Conservation (phyloP, 2,888 invertebrate genomes). For the Cryptus viduatorius region DNA sequence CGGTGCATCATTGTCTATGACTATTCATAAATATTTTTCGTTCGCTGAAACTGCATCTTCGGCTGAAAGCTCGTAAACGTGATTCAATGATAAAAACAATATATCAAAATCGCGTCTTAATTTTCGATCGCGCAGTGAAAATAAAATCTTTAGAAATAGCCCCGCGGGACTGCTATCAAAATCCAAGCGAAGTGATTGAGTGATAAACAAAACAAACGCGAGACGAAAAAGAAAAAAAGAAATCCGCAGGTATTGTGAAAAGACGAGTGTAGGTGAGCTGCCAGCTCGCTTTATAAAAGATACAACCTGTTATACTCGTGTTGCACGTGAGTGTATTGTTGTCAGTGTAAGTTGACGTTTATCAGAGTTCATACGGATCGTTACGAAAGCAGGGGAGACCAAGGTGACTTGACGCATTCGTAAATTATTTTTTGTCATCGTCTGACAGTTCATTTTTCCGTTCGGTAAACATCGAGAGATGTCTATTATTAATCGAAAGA, state of each 20-base stretch:
- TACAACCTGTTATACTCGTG: constrained; percentile 73
- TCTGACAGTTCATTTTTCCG: neutral
- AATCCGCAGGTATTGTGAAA: constrained; percentile 56
- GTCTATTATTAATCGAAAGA: neutral
- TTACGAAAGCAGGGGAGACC: neutral
- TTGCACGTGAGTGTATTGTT: constrained; percentile 77
- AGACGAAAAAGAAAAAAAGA: neutral
- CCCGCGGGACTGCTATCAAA: neutral
- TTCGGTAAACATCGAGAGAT: neutral
- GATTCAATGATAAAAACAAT: neutral
- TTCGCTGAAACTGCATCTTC: neutral
- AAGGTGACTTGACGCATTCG: neutral
- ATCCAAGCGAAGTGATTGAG: constrained; percentile 14
- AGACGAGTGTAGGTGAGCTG: constrained; percentile 6
- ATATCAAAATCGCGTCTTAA: neutral
- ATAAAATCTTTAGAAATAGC: constrained; percentile 5
- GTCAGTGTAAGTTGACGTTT: constrained; percentile 77
- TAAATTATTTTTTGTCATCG: neutral
- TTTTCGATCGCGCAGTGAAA: neutral
- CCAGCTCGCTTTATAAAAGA: neutral
- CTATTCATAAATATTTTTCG: constrained; percentile 44
- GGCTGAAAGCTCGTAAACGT: neutral
- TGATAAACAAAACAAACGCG: neutral
- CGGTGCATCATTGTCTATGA: neutral
- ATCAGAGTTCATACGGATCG: neutral